phyloP scores from a whole-genome alignment of 2,888 invertebrate genomes.

The Omphaloscelis lunosa region DNA sequence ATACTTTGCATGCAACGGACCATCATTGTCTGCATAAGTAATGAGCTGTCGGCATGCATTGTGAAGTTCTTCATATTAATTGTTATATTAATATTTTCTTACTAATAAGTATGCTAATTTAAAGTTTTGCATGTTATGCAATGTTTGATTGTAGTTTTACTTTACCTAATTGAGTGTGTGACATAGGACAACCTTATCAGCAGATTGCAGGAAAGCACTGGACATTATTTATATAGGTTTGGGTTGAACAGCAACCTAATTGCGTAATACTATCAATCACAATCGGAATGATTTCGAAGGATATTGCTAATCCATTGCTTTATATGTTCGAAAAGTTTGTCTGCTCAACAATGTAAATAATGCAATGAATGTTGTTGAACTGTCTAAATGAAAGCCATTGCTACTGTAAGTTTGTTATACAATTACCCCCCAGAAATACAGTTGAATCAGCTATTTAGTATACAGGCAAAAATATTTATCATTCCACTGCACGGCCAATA shows the following conservation, averaged over 20 bases:
- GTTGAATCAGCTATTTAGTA: neutral
- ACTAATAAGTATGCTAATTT: conserved; percentile 28
- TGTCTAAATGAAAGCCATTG: too few relatives aligned
- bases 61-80: conserved; percentile 45
- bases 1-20: conserved; percentile 58
- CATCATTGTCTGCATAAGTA: conserved; percentile 45
- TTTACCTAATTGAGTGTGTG: neutral
- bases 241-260: neutral
- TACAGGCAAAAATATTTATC: neutral
- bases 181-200: neutral
- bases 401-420: too few relatives aligned
- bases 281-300: too few relatives aligned
- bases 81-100: conserved; percentile 35
- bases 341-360: too few relatives aligned
- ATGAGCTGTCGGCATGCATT: conserved; percentile 39
- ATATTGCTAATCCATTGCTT: too few relatives aligned
- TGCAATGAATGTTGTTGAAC: too few relatives aligned
- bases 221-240: neutral
- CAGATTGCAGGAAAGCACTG: neutral
- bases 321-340: too few relatives aligned
- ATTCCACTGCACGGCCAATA: neutral
- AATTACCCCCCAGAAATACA: too few relatives aligned
- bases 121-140: neutral
- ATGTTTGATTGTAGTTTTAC: conserved; percentile 1
- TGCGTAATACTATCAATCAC: too few relatives aligned